Base-by-base conservation (phyloP, 2,113 vertebrate species). In the Melanocharis versteri region DNA sequence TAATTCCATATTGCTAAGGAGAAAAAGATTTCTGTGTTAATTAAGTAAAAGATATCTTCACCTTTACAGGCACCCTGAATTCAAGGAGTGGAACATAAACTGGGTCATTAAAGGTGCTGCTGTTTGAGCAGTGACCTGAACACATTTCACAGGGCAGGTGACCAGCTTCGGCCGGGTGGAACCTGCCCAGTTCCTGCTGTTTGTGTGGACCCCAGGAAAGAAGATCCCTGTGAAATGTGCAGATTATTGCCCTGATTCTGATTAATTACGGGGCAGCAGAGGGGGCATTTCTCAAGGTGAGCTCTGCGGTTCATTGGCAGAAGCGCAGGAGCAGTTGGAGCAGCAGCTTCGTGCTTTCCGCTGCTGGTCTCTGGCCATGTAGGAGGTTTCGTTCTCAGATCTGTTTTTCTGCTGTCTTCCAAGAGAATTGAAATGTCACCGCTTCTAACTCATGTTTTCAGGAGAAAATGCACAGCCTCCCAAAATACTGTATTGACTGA, bases 401-500 rank as follows among this genome's bases (percentile, higher is more conserved):
- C 77, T 78, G 15, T 82, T 90, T 89, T 93, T 89, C 72, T 88
- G 27, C 79, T 88, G 44, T 65, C 64, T 93, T 90, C 73, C 24
- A 51, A 45, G 48, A 83, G 64, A 90, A 93, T 44, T 62, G 70
- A 95, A 89, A 91, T 96, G 87, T 87, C 73, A 92, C 39, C 0
- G 2, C 79, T 64, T 42, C 54, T 56, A 94, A 22, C 57, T 76
- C 86, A 48, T 87, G 65, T 86, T 92, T 93, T 83, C 60, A 68
- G 94, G 75, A 62, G 47, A 91, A 94, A 90, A 93, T 33, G 64
- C 58, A 57, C 69, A 83, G 44, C 87, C 69, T 96, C 80, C 48
- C 71, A 85, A 91, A 94, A 93, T 88, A 81, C 78, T 90, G 61
- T 91, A 68, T 86, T 94, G 89, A 83, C 87, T 79, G 93, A 96